Base-by-base conservation (phyloP, 2,113 vertebrate genomes). In the Thamnaconus septentrionalis region DNA sequence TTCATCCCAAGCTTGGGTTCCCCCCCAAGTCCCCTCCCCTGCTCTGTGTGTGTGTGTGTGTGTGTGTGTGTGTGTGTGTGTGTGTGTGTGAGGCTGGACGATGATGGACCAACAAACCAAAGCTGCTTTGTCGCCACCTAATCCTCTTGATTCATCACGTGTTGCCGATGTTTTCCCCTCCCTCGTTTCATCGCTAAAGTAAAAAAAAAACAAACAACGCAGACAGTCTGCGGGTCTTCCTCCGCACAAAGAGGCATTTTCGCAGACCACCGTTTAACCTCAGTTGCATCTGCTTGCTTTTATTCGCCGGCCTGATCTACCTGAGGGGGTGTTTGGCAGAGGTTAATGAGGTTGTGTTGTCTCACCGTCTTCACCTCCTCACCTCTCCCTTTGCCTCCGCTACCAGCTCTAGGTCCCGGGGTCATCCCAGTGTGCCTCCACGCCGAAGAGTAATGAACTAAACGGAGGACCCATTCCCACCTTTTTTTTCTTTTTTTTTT, bases 361-460 rank as follows among this genome's bases (percentile, higher is more conserved):
- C 50, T 64, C 57, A 55, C 53, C 49, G 31, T 66, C 46, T 60
- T 73, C 58, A 66, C 63, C 66, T 77, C 44, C 42, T 66, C 50
- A 56, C 62, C 54, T 76, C 62, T 65, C 69, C 47, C 50, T 71
- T 60, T 69, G 54, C 49, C 53, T 75, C 56, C 51, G 48, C 83
- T 52, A 43, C 61, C 81, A 85, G 67, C 62, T 84, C 67, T 64
- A 81, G 81, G 76, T 84, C 80, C 59, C 31, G 57, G 70, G 81
- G 80, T 86, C 82, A 76, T 72, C 75, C 58, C 80, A 61, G 66
- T 70, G 61, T 65, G 69, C 80, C 60, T 74, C 65, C 71, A 71
- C 67, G 72, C 68, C 18, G 18, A 31, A 31, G 57, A 67, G 56
- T 68, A 75, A 72, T 78, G 58, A 79, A 69, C 62, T 12, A 41